Evolutionary conservation across 53 echinoderm and acorn worm genomes (phyloP).

Genomic region (Stichopus horrens): DNA sequence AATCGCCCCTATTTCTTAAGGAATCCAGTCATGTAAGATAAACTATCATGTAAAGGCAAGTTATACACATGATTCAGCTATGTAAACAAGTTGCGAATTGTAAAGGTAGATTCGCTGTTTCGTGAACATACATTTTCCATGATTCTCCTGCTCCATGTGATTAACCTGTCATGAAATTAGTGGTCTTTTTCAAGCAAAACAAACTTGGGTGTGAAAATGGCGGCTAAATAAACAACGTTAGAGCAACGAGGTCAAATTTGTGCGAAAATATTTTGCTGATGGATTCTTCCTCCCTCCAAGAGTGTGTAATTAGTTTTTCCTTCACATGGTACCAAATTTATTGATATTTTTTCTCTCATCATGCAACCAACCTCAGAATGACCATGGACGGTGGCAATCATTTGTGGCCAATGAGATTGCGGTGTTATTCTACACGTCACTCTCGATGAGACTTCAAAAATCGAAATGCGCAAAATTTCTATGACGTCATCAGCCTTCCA

Average conservation of each 20-base stretch:
- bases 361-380: not conserved
- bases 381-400: constrained; percentile 30
- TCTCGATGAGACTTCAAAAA: not conserved
- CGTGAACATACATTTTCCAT: too few relatives aligned
- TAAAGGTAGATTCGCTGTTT: too few relatives aligned
- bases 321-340: not conserved
- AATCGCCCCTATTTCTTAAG: too few relatives aligned
- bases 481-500: constrained; percentile 30
- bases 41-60: too few relatives aligned
- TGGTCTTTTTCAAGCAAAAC: not conserved
- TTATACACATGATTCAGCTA: too few relatives aligned
- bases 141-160: not conserved
- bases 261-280: constrained; percentile 6
- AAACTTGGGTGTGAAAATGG: not conserved
- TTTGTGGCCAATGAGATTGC: not conserved
- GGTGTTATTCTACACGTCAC: constrained; percentile 15
- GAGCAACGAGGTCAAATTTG: not conserved
- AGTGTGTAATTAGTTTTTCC: constrained; percentile 12
- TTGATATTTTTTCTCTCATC: not conserved
- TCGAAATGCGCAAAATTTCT: not conserved
- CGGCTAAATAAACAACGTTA: not conserved
- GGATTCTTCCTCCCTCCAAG: not conserved
- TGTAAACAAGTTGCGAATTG: too few relatives aligned
- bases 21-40: too few relatives aligned
- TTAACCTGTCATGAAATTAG: not conserved